Evolutionary conservation across 2,888 invertebrate species (phyloP).

Genomic region (Trissolcus japonicus): DNA sequence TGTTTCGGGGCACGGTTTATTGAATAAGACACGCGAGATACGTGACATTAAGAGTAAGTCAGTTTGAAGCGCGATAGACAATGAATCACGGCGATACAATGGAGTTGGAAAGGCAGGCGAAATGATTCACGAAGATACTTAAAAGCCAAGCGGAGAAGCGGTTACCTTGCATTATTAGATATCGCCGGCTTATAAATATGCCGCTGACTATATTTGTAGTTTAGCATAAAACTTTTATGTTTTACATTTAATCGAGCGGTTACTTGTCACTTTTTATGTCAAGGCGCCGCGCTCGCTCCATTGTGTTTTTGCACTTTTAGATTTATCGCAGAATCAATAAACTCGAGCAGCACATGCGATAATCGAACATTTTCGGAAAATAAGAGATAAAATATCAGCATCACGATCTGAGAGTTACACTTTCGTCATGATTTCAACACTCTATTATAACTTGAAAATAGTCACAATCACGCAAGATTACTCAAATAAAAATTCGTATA

Average conservation of each 20-base stretch:
- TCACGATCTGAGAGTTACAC: too few species aligned
- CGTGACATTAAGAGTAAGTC: conserved; percentile 19
- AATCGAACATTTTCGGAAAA: conserved; percentile 7
- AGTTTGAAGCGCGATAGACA: conserved; percentile 9
- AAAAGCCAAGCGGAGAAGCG: conserved; percentile 21
- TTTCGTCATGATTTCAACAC: too few species aligned
- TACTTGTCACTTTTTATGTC: conserved; percentile 34
- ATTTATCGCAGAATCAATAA: conserved; percentile 11
- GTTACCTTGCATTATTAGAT: conserved; percentile 38
- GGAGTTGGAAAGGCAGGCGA: conserved; percentile 23
- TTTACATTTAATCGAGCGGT: conserved; percentile 33
- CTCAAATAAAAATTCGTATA: too few species aligned
- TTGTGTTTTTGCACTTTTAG: conserved; percentile 13
- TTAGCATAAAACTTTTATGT: conserved; percentile 32
- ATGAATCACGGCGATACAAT: conserved; percentile 31
- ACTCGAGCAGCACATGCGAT: background rate
- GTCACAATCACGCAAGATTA: too few species aligned
- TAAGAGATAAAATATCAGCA: too few species aligned
- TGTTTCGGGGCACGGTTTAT: conserved; percentile 9
- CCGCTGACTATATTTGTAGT: conserved; percentile 27
- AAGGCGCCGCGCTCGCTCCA: conserved; percentile 15
- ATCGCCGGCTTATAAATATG: conserved; percentile 17
- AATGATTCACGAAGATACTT: conserved; percentile 32
- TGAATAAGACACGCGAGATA: conserved; percentile 12
- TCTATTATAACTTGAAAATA: too few species aligned